Conservation (phyloP, 2,888 invertebrate species). For the Amiota communis region DNA sequence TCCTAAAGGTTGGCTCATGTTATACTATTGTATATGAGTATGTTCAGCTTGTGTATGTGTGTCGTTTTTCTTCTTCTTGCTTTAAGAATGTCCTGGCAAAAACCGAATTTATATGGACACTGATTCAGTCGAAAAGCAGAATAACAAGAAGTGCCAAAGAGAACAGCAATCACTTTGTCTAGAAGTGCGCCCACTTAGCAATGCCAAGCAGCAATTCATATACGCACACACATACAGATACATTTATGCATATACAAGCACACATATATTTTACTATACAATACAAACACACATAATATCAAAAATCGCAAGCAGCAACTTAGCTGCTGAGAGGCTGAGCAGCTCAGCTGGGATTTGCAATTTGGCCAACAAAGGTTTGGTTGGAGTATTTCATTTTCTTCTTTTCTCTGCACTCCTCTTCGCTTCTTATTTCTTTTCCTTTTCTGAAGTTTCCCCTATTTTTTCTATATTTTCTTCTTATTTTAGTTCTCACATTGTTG, state of each 20-base stretch:
- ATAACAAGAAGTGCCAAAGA: neutral
- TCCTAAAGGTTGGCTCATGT: conserved; percentile 31
- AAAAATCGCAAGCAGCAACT: conserved; percentile 4
- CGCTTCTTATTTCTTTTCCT: no score
- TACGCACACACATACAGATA: neutral
- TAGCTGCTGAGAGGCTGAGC: conserved; percentile 7
- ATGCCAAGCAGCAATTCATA: neutral
- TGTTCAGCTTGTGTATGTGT: neutral
- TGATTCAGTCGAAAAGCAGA: conserved; percentile 9
- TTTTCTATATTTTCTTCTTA: neutral
- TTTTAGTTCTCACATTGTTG: neutral
- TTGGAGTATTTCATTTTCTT: neutral
- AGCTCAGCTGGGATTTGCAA: conserved; percentile 30
- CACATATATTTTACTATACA: neutral
- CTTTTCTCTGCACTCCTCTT: neutral
- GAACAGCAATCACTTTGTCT: neutral
- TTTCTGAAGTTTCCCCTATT: neutral
- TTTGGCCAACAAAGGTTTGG: conserved; percentile 4
- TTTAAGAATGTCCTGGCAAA: neutral
- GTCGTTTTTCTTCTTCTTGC: neutral
- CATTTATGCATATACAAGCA: neutral
- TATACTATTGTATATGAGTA: conserved; percentile 1
- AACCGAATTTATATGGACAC: conserved; percentile 27
- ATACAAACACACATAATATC: neutral
- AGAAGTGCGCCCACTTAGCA: conserved; percentile 24